Conservation (phyloP, 2,113 vertebrate genomes). For the Physeter macrocephalus region DNA sequence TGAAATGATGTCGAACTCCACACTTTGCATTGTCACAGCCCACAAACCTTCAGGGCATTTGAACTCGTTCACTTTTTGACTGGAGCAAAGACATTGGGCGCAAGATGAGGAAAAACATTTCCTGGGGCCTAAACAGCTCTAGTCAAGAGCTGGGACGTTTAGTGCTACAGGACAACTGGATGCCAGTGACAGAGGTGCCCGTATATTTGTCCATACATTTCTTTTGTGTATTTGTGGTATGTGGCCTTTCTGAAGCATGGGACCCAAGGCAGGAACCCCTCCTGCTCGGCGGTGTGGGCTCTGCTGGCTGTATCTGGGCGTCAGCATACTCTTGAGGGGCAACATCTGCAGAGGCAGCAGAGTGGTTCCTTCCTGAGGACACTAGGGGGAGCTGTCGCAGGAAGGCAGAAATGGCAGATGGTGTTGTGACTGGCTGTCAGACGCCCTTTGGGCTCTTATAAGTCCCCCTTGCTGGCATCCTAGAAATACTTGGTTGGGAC, state of each 20-base stretch:
- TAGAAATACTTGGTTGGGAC: constrained; percentile 15
- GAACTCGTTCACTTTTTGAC: neutral
- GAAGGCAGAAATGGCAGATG: constrained; percentile 35
- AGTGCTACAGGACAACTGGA: neutral
- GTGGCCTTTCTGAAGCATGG: neutral
- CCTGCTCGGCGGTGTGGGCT: neutral
- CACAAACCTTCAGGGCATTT: neutral
- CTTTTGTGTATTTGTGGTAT: neutral
- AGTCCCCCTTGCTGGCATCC: neutral
- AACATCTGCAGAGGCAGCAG: neutral
- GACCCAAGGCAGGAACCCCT: neutral
- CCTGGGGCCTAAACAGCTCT: neutral
- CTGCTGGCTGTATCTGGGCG: neutral
- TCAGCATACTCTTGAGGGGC: neutral
- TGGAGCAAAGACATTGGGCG: neutral
- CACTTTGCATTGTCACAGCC: neutral
- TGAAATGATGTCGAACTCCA: neutral
- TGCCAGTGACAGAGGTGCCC: neutral
- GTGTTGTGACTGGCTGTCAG: constrained; percentile 33
- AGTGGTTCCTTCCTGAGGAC: constrained; percentile 12
- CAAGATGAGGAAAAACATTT: neutral
- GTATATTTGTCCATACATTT: neutral
- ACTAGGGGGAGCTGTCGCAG: constrained; percentile 46
- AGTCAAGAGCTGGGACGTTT: neutral
- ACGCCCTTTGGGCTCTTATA: neutral